Evolutionary conservation across 2,797 vertebrate species (phyloP).

Genomic region (Pelodytes ibericus): DNA sequence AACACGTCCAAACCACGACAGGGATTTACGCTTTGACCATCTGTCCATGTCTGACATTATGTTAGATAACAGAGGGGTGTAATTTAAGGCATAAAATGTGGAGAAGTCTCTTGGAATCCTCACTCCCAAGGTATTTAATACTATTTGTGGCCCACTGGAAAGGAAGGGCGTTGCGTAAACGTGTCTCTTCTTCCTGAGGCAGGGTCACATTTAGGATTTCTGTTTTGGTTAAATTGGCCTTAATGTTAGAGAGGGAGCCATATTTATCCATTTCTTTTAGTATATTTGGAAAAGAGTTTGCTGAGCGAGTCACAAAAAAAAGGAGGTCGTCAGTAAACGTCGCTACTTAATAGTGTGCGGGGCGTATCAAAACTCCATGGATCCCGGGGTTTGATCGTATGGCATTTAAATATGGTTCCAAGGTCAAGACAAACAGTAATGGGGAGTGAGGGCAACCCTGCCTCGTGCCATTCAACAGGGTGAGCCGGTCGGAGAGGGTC

Average conservation of each 20-base stretch:
- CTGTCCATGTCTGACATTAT: neutral
- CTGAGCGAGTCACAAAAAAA: neutral
- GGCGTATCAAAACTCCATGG: neutral
- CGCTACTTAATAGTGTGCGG: neutral
- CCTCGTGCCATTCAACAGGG: neutral
- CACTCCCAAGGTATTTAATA: neutral
- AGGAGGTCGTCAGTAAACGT: neutral
- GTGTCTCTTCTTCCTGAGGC: no score
- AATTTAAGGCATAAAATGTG: neutral
- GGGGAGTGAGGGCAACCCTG: neutral
- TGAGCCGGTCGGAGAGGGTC: neutral
- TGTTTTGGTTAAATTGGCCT: neutral
- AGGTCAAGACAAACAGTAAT: neutral
- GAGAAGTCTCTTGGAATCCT: neutral
- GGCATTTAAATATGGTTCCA: neutral
- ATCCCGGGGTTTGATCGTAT: neutral
- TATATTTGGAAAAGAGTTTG: neutral
- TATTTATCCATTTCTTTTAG: neutral
- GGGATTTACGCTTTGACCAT: neutral
- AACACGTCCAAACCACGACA: neutral
- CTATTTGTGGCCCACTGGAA: neutral
- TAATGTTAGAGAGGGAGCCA: neutral
- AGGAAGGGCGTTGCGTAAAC: neutral
- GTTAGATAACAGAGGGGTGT: neutral
- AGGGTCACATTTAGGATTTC: neutral